These are phyloP conservation scores for Drosophila fulvimacula DNA, from an alignment of 2,888 invertebrate genomes.

Conservation along the genomic window DNA sequence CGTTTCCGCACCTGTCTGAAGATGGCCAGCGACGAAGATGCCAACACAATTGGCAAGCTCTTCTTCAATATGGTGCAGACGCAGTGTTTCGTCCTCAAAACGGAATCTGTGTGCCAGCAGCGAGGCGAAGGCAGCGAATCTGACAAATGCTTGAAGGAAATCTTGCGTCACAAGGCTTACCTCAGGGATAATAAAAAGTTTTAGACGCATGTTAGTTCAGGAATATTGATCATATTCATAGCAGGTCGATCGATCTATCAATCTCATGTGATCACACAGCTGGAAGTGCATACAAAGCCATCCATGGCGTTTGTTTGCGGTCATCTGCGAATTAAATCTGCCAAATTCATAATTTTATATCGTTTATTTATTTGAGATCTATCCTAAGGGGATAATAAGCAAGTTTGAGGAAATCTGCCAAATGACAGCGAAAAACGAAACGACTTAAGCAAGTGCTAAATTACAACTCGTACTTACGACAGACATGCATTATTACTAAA, in stretches of 20 bases:
- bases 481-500: conserved; percentile 15
- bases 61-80: conserved; percentile 98
- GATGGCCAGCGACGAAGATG: conserved; percentile 93
- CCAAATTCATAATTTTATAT: no score
- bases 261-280: not conserved
- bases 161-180: conserved; percentile 89
- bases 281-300: conserved; percentile 5
- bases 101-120: conserved; percentile 90
- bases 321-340: conserved; percentile 21
- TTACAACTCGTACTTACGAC: conserved; percentile 33
- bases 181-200: conserved; percentile 88
- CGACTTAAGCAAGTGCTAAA: conserved; percentile 19
- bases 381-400: no score
- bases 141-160: conserved; percentile 87
- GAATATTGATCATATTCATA: not conserved
- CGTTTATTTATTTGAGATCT: no score
- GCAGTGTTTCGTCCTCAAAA: conserved; percentile 94
- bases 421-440: conserved; percentile 20
- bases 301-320: conserved; percentile 5
- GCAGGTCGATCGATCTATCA: not conserved
- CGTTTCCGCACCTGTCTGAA: conserved; percentile 97
- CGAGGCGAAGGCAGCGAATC: conserved; percentile 90
- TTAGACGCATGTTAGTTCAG: conserved; percentile 54
- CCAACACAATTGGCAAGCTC: conserved; percentile 95
- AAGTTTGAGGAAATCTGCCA: no score